Evolutionary conservation across 2,113 vertebrate genomes (phyloP), one percentile per base, ranked within the genome.

Genomic region (Pseudopodoces humilis): DNA sequence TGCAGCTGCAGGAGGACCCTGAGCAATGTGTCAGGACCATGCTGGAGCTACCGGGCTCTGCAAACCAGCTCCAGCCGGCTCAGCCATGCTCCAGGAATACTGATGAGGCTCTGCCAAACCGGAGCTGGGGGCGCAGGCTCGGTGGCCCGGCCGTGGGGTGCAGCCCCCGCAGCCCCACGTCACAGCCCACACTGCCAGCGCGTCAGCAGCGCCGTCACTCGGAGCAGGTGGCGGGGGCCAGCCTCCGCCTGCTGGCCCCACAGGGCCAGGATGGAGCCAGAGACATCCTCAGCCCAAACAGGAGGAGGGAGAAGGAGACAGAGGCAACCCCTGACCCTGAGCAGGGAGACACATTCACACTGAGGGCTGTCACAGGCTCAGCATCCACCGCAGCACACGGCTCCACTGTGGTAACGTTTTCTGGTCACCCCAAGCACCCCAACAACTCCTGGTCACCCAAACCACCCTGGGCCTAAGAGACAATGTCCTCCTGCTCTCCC

Each of bases 331-430:
- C 41, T 3, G 17, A 18, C 44, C 39, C 75, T 4, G 50, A 25
- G 72, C 9, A 6, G 7, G 14, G 35, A 23, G 27, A 28, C 4
- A 1, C 8, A 5, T 4, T 47, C 15, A 6, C 0, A 1, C 49
- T 0, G 33, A 31, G 22, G 4, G 24, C 71, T 28, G 84, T 46
- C 19, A 7, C 28, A 33, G 79, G 44, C 53, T 31, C 62, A 9
- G 67, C 67, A 67, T 14, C 39, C 60, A 23, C 7, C 39, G 31
- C 59, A 72, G 50, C 67, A 31, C 78, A 37, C 31, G 50, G 64
- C 25, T 19, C 30, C 3, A 0, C 55, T 2, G 3, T 0, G 12
- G 31, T 6, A 77, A 53, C 74, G 46, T 18, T 3, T n/a, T 8
- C 53, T 18, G 43, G 12, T 22, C 71, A 44, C 25, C 64, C 19